Conservation (phyloP, 2,113 vertebrate species). For the Aegithalos caudatus region DNA sequence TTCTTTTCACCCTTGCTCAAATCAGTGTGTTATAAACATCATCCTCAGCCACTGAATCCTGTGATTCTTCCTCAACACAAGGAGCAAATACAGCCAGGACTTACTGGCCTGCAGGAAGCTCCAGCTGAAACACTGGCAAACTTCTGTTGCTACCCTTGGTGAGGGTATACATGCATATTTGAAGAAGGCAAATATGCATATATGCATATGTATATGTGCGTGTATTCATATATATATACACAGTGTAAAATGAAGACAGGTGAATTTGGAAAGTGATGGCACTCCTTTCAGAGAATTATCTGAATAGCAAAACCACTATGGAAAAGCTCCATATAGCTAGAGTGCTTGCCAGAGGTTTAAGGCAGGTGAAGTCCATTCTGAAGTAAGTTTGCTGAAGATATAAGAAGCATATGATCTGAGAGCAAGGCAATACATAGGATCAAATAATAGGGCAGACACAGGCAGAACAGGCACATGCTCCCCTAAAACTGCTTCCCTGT, state of each 20-base stretch:
- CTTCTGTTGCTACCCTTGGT: rapidly evolving
- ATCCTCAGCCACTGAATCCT: neutral
- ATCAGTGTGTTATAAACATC: neutral
- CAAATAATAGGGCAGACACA: neutral
- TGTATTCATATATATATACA: rapidly evolving
- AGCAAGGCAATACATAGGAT: neutral
- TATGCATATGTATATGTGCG: neutral
- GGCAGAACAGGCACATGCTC: neutral
- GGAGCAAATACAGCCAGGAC: neutral
- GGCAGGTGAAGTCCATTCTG: neutral
- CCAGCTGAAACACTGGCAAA: neutral
- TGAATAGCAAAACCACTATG: neutral
- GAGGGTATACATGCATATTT: neutral
- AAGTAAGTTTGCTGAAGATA: neutral
- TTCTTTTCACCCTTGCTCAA: neutral
- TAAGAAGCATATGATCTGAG: neutral
- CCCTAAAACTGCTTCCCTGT: neutral
- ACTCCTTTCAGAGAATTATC: neutral
- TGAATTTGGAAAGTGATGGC: neutral
- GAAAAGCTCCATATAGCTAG: neutral
- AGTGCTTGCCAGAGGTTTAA: neutral
- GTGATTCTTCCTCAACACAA: neutral
- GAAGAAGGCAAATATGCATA: neutral
- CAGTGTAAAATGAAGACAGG: neutral
- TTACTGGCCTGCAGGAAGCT: neutral